A percentile compares a stretch with the other conserved stretches of the same genome.
phyloP scores from a whole-genome alignment of 1,140 invertebrate genomes.

The Pararge aegeria region DNA sequence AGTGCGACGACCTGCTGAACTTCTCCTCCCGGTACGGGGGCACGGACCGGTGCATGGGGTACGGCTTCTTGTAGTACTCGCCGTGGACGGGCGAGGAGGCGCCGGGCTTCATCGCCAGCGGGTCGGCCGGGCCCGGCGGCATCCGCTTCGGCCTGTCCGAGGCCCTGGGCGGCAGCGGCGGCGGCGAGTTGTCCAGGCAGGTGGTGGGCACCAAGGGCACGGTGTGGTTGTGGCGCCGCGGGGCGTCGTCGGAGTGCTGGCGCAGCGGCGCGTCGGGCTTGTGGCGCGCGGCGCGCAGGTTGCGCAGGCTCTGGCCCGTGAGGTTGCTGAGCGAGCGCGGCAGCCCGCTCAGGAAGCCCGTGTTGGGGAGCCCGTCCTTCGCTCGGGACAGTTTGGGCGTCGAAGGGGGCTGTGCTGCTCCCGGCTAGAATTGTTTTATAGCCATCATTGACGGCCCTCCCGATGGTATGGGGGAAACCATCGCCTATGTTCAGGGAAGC shows the following conservation, averaged over 20 bases:
- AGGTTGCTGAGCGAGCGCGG: conserved; percentile 80
- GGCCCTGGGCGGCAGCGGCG: conserved; percentile 75
- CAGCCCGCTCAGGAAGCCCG: conserved; percentile 76
- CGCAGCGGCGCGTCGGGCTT: conserved; percentile 41
- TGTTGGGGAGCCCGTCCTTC: conserved; percentile 24
- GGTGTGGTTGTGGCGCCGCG: conserved; percentile 50
- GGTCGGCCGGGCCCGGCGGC: conserved; percentile 37
- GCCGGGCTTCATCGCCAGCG: conserved; percentile 40
- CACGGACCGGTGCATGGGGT: conserved; percentile 52
- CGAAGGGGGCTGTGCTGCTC: conserved; percentile 29
- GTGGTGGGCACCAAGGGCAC: conserved; percentile 62
- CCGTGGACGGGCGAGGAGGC: not conserved
- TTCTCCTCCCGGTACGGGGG: conserved; percentile 47
- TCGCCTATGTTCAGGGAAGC: no score
- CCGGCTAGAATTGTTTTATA: conserved; percentile 34
- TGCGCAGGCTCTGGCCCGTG: conserved; percentile 69
- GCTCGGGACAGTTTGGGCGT: conserved; percentile 42
- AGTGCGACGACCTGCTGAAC: conserved; percentile 51
- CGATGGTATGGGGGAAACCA: no score
- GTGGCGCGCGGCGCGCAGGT: conserved; percentile 49
- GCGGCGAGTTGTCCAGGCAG: conserved; percentile 74
- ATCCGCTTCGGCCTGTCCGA: conserved; percentile 42
- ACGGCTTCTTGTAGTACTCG: conserved; percentile 32
- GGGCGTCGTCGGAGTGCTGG: conserved; percentile 51
- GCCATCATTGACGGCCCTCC: no score